Percentiles rank a stretch among this genome's conserved stretches.
phyloP scores from a whole-genome alignment of 2,113 vertebrate species.

The Noturus placidus region DNA sequence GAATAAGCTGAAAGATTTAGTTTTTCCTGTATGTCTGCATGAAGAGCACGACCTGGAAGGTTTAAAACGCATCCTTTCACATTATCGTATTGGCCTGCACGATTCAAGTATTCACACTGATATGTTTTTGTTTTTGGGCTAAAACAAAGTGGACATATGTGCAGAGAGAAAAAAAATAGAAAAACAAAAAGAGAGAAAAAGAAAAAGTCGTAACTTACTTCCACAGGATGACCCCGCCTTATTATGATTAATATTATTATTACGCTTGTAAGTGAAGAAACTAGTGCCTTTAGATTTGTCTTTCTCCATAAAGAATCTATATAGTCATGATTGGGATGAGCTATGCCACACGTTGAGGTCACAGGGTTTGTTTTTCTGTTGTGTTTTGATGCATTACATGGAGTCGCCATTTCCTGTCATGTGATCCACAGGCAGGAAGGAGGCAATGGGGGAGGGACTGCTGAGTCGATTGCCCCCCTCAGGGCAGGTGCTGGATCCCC shows the following conservation, averaged over 20 bases:
- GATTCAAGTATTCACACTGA: conserved; percentile 99
- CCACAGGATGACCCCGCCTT: conserved; percentile 86
- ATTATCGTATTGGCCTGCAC: conserved; percentile 99
- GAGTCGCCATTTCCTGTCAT: conserved; percentile 90
- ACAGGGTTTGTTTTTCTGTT: conserved; percentile 71
- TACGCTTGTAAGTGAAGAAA: conserved; percentile 82
- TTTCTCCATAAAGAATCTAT: conserved; percentile 46
- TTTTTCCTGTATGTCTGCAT: conserved; percentile 73
- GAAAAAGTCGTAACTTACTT: conserved; percentile 86
- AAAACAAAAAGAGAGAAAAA: conserved; percentile 54
- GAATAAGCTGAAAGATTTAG: conserved; percentile 80
- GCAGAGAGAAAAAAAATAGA: conserved; percentile 76
- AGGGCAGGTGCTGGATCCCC: conserved; percentile 84
- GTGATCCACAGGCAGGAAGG: conserved; percentile 98
- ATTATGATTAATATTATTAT: conserved; percentile 59
- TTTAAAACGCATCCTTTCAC: conserved; percentile 98
- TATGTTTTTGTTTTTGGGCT: conserved; percentile 92
- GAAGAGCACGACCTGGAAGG: conserved; percentile 96
- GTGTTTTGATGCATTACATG: conserved; percentile 83
- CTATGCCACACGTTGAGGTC: conserved; percentile 80
- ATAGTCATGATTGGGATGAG: conserved; percentile 55
- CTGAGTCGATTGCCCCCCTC: conserved; percentile 83
- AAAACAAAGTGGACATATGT: conserved; percentile 99
- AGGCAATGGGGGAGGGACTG: conserved; percentile 92
- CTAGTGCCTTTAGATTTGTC: conserved; percentile 83